A percentile compares a stretch with the other conserved stretches of the same genome.
Conservation (phyloP, 2,113 vertebrate species). For the Hystrix brachyura region DNA sequence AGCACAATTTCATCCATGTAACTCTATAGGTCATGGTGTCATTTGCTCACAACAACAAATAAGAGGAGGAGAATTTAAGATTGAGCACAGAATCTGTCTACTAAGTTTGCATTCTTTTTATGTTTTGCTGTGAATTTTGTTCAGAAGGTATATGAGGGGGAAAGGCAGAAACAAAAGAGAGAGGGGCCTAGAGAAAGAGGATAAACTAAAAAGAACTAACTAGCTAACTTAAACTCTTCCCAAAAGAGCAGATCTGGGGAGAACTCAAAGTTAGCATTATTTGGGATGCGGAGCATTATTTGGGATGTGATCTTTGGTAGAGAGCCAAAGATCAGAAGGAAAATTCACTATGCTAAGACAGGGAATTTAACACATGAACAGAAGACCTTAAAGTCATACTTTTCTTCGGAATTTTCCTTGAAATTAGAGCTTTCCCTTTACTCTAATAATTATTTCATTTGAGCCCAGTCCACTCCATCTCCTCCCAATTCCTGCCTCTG, state of each 20-base stretch:
- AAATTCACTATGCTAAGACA: neutral
- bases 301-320: neutral
- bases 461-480: neutral
- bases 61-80: neutral
- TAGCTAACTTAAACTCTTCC: neutral
- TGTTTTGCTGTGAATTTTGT: neutral
- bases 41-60: neutral
- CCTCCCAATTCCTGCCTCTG: neutral
- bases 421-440: neutral
- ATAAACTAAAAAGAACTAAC: neutral
- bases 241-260: neutral
- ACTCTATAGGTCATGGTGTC: neutral
- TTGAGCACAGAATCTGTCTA: neutral
- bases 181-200: neutral
- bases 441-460: neutral
- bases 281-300: neutral
- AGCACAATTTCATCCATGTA: neutral
- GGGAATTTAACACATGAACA: neutral
- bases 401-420: neutral
- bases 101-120: neutral
- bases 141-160: neutral
- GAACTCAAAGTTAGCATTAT: neutral
- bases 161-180: neutral
- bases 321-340: neutral
- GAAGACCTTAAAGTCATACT: neutral